Evolutionary conservation across 2,797 vertebrate genomes (phyloP), one percentile per base, ranked within the genome.

Genomic region (Siniperca obscura): DNA sequence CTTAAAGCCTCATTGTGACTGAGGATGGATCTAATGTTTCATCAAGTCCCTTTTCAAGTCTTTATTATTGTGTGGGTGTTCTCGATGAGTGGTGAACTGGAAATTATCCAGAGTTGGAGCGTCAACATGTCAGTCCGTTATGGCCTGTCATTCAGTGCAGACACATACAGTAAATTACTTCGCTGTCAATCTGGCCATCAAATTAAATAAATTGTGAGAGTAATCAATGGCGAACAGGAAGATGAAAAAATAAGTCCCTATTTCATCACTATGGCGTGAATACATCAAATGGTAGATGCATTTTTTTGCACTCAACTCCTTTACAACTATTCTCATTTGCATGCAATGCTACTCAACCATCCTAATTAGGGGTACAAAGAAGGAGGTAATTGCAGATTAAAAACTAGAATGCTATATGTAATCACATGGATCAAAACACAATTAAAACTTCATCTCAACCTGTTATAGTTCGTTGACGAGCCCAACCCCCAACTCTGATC

Each of bases 1-100:
- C 94, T 95, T 96, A 94, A 95, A 96, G 96, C 94, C 89, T 93
- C 93, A 95, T 94, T 93, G 94, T 96, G 96, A 95, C 91, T 94
- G 95, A 95, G 95, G 94, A 95, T 96, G 96, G 96, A 96, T 96
- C 94, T 93, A 86, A 85, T 93, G 93, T 95, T 93, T 91, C 90
- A 91, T 91, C 87, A 86, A 27, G 30, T 79, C 68, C 70, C 70
- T 80, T 82, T 88, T 84, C 72, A 81, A 80, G 81, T 88, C 85
- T 88, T 83, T 86, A 91, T 94, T 92, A 88, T 94, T 91, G 94
- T 91, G 89, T 88, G 95, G 94, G 95, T 95, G 92, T 95, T 95
- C 95, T 94, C 96, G 96, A 97, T 96, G 96, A 97, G 96, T 93
- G 95, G 95, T 95, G 96, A 97, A 96, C 97, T 97, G 97, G 96